Conservation (phyloP, 2,888 invertebrate genomes). For the Tuta absoluta region DNA sequence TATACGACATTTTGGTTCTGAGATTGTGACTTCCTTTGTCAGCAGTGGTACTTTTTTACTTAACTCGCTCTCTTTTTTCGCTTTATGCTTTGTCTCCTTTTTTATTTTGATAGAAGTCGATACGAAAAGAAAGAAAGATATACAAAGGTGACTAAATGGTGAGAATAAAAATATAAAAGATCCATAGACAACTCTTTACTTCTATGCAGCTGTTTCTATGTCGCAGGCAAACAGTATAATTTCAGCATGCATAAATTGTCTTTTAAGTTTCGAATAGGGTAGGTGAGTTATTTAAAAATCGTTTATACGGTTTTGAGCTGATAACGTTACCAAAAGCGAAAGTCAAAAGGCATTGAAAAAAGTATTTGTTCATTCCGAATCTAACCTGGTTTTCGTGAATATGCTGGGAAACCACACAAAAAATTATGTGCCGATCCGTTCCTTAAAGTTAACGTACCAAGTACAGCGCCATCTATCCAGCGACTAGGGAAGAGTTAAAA, state of each 20-base stretch:
- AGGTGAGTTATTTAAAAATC: no score
- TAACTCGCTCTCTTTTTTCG: conserved; percentile 6
- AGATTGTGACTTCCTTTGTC: conserved; percentile 12
- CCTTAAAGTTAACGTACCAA: no score
- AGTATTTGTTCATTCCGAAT: no score
- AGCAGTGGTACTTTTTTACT: conserved; percentile 7
- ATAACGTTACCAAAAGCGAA: no score
- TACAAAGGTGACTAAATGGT: not conserved
- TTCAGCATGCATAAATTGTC: not conserved
- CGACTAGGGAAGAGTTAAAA: no score
- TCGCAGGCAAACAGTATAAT: not conserved
- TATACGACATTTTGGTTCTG: not conserved
- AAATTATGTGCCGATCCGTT: no score
- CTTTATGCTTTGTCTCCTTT: not conserved
- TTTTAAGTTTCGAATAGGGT: no score
- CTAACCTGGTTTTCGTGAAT: no score
- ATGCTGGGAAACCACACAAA: no score
- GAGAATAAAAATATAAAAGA: conserved; percentile 1
- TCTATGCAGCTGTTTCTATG: conserved; percentile 20
- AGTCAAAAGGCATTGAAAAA: no score
- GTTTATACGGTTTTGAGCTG: no score
- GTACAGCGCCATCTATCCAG: no score
- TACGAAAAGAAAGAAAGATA: not conserved
- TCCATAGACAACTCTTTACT: conserved; percentile 12
- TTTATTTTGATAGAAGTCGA: not conserved